Conservation (phyloP, 1,140 invertebrate genomes). For the Euglossa dilemma region DNA sequence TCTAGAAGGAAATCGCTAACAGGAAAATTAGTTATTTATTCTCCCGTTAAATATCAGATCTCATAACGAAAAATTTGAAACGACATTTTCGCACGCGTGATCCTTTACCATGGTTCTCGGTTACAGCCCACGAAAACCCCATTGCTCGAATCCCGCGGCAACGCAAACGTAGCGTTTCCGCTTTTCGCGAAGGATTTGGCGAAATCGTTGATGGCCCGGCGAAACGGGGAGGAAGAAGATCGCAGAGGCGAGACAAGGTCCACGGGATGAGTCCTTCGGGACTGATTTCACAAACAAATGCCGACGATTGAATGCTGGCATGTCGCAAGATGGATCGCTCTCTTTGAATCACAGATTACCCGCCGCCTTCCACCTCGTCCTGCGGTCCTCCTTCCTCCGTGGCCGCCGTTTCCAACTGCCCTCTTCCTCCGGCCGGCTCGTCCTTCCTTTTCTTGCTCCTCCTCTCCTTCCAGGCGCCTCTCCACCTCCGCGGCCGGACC, state of each 20-base stretch:
- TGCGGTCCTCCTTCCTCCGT: constrained; percentile 40
- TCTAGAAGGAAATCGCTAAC: no score
- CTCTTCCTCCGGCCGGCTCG: constrained; percentile 27
- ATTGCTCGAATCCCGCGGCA: no score
- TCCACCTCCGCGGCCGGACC: constrained; percentile 64
- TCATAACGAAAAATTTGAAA: no score
- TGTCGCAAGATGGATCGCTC: constrained; percentile 81
- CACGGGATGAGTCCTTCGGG: constrained; percentile 73
- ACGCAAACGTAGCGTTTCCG: background rate
- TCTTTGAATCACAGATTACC: constrained; percentile 82
- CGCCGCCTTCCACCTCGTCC: constrained; percentile 59
- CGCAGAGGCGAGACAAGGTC: constrained; percentile 18
- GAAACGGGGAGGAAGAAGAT: constrained; percentile 2
- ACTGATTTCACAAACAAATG: constrained; percentile 82
- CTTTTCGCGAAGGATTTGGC: background rate
- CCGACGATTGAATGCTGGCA: constrained; percentile 81
- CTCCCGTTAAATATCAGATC: no score
- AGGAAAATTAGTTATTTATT: no score
- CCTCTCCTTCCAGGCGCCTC: constrained; percentile 64
- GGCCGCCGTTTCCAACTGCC: background rate
- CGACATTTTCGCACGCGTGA: no score
- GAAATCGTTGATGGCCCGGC: background rate
- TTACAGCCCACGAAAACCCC: no score
- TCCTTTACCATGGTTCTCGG: no score
- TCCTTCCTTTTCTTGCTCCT: constrained; percentile 49